Conservation (phyloP, 1,140 invertebrate species). For the Microvelia longipes region DNA sequence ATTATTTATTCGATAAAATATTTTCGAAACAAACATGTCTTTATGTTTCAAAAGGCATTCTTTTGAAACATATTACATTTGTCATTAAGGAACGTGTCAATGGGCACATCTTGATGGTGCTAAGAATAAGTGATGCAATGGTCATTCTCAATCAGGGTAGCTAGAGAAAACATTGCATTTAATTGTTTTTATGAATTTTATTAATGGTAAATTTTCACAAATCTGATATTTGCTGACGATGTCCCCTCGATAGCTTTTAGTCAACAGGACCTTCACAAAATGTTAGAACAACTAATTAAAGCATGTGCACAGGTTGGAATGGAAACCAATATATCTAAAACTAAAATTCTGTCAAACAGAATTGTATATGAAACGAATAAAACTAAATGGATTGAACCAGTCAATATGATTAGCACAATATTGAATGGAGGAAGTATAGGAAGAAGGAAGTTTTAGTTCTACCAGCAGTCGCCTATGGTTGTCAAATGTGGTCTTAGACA, state of each 20-base stretch:
- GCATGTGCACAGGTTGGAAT: neutral
- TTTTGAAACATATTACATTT: no score
- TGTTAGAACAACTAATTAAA: neutral
- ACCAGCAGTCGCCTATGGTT: neutral
- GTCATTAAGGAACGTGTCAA: no score
- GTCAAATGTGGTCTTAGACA: neutral
- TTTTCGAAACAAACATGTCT: no score
- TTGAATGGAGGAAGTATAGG: neutral
- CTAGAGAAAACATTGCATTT: no score
- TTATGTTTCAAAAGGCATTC: no score
- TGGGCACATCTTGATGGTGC: no score
- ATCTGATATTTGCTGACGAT: neutral
- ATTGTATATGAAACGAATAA: neutral
- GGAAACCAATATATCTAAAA: neutral
- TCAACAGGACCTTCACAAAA: neutral
- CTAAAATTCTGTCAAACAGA: neutral
- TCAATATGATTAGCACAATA: neutral
- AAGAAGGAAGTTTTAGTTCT: neutral
- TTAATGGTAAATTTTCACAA: neutral
- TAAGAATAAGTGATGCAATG: no score
- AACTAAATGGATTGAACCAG: neutral
- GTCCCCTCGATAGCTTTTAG: neutral
- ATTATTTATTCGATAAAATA: no score
- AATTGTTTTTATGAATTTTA: no score
- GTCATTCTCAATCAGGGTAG: no score